Evolutionary conservation across 2,888 invertebrate genomes (phyloP).

Genomic region (Platypus cylindrus): DNA sequence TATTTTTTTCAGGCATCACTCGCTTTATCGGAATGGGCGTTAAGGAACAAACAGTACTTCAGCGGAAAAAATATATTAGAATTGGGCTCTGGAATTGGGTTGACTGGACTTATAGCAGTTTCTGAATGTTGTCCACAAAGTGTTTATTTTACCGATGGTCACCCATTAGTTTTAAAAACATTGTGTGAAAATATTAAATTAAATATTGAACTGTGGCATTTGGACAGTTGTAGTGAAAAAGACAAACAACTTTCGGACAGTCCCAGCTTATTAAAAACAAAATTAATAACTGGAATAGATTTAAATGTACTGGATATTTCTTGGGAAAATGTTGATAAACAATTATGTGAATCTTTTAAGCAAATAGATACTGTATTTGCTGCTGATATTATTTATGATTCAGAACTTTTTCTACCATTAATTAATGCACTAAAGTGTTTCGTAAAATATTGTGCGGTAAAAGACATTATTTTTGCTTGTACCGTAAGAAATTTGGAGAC

Average conservation of each 20-base stretch:
- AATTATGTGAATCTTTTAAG: conserved; percentile 23
- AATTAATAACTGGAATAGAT: conserved; percentile 1
- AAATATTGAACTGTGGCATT: conserved; percentile 47
- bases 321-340: conserved; percentile 39
- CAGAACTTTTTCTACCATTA: conserved; percentile 38
- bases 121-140: conserved; percentile 41
- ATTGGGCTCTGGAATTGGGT: conserved; percentile 65
- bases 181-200: conserved; percentile 49
- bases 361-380: conserved; percentile 41
- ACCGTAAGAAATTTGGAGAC: conserved; percentile 56
- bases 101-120: conserved; percentile 52
- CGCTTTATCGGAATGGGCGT: conserved; percentile 58
- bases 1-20: conserved; percentile 47
- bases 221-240: conserved; percentile 11
- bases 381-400: conserved; percentile 49
- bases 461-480: conserved; percentile 41
- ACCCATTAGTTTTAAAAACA: conserved; percentile 48
- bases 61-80: conserved; percentile 50
- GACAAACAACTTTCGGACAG: not conserved
- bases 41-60: conserved; percentile 42
- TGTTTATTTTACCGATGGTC: conserved; percentile 57
- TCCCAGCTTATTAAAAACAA: not conserved
- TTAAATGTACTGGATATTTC: conserved; percentile 31
- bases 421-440: conserved; percentile 36
- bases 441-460: conserved; percentile 26